Percentiles rank a stretch among this genome's conserved stretches.
These are phyloP conservation scores for Pachycephala philippinensis DNA, from an alignment of 2,113 vertebrate species.

Conservation along the genomic window DNA sequence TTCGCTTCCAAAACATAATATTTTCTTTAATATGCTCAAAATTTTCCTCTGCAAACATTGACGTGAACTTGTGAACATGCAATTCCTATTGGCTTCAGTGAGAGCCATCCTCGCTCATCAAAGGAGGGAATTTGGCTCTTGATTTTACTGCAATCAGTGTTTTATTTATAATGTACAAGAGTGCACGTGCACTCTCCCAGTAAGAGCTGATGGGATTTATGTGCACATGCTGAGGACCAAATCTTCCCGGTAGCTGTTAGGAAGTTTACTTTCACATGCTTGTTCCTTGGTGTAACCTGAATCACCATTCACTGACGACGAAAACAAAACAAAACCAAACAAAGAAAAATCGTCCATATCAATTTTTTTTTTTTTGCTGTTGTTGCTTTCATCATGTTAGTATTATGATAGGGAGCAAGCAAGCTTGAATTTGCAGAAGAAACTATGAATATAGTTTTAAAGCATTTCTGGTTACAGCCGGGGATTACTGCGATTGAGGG, in stretches of 20 bases:
- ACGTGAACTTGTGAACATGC: neutral
- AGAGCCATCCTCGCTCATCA: neutral
- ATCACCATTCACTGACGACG: neutral
- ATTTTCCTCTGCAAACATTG: constrained; percentile 4
- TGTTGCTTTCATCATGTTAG: neutral
- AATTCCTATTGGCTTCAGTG: neutral
- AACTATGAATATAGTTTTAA: neutral
- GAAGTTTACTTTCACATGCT: neutral
- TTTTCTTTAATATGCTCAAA: neutral
- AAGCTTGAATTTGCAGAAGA: neutral
- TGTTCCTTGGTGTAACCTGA: neutral
- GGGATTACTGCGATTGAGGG: neutral
- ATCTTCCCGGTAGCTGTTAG: neutral
- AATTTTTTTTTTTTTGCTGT: neutral
- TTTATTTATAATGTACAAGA: constrained; percentile 32
- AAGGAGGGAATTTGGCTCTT: constrained; percentile 27
- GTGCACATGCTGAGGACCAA: constrained; percentile 30
- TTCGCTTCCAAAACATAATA: neutral
- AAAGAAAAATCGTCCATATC: neutral
- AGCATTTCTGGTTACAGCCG: neutral
- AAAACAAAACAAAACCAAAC: neutral
- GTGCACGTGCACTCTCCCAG: neutral
- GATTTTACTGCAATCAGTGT: constrained; percentile 44
- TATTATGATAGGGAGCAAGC: neutral
- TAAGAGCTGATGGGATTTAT: constrained; percentile 23